These are phyloP conservation scores for Leptarthrus brevirostris DNA, from an alignment of 2,888 invertebrate genomes.

Conservation along the genomic window DNA sequence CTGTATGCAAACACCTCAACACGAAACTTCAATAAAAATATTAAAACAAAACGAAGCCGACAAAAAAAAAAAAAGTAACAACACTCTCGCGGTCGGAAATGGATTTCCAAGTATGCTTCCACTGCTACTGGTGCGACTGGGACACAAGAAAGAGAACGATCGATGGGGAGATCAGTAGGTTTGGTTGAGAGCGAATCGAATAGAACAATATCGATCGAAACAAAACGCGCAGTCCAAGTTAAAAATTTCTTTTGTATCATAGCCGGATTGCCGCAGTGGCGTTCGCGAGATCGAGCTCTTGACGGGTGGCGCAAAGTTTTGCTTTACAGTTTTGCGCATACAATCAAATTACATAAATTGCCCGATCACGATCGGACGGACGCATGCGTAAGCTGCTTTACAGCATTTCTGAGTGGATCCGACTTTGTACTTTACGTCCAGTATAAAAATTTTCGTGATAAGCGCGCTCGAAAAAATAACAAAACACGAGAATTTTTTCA, in stretches of 20 bases:
- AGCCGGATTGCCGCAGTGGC: slow-evolving; percentile 3
- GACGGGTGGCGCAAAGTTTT: too few relatives aligned
- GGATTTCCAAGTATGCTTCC: slow-evolving; percentile 11
- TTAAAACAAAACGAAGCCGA: background rate
- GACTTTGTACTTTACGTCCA: too few relatives aligned
- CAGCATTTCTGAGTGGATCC: slow-evolving; percentile 3
- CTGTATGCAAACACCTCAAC: slow-evolving; percentile 34
- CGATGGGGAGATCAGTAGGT: too few relatives aligned
- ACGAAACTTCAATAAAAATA: slow-evolving; percentile 1
- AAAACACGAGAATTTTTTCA: background rate
- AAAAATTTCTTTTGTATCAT: slow-evolving; percentile 26
- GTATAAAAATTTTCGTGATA: background rate
- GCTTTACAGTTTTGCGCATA: background rate
- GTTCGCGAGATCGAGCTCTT: too few relatives aligned
- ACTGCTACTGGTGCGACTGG: slow-evolving; percentile 1
- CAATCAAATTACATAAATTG: too few relatives aligned
- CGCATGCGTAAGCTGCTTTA: slow-evolving; percentile 24
- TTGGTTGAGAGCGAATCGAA: background rate
- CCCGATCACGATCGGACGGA: background rate
- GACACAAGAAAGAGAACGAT: background rate
- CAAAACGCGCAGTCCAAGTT: background rate
- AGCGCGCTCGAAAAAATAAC: background rate
- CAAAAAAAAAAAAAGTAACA: slow-evolving; percentile 5
- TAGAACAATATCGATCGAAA: background rate
- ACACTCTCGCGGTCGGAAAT: slow-evolving; percentile 24